Evolutionary conservation across 2,113 vertebrate species (phyloP).

Genomic region (Oncorhynchus gorbuscha): DNA sequence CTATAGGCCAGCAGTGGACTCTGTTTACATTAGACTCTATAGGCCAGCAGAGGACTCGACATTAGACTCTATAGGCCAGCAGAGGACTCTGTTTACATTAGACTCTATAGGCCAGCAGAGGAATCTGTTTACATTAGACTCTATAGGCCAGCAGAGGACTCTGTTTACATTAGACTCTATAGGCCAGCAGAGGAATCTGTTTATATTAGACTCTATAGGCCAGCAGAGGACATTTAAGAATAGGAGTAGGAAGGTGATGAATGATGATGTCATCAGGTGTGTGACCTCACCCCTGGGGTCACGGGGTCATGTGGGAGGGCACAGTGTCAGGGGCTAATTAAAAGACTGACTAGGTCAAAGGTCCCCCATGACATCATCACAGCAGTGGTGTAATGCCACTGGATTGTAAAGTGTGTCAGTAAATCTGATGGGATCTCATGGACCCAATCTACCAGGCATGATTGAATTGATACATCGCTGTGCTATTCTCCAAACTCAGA

Average conservation of each 20-base stretch:
- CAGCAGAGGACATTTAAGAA: slow-evolving; percentile 11
- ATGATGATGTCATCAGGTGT: slow-evolving; percentile 40
- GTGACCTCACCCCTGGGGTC: slow-evolving; percentile 50
- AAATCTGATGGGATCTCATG: neutral
- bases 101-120: no score
- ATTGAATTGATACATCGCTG: neutral
- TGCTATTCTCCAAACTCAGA: neutral
- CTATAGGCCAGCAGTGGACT: neutral
- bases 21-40: no score
- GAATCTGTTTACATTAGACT: neutral
- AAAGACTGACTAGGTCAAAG: slow-evolving; percentile 57
- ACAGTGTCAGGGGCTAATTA: slow-evolving; percentile 65
- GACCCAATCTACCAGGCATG: slow-evolving; percentile 50
- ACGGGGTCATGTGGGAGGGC: slow-evolving; percentile 50
- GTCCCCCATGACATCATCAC: slow-evolving; percentile 59
- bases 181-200: no score
- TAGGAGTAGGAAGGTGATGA: slow-evolving; percentile 16
- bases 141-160: neutral
- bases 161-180: no score
- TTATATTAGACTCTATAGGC: neutral
- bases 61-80: neutral
- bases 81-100: neutral
- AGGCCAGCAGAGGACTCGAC: no score
- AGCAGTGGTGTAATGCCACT: slow-evolving; percentile 37
- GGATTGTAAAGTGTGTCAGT: neutral